Percentiles rank a stretch among this genome's conserved stretches.
Evolutionary conservation across 2,113 vertebrate genomes (phyloP).

Genomic region (Sciurus niger): DNA sequence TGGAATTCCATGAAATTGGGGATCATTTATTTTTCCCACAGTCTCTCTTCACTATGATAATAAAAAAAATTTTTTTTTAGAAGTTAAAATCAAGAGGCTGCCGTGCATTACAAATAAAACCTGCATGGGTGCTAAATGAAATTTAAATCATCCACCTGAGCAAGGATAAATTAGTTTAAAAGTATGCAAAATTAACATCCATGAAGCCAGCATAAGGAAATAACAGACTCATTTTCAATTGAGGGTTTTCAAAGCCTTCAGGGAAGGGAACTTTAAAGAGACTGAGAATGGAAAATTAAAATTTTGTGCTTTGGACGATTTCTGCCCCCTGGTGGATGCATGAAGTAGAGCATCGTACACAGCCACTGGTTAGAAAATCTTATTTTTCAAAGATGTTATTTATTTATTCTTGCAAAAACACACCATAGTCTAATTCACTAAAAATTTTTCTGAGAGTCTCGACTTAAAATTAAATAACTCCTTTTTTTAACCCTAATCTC

Average conservation of each 20-base stretch:
- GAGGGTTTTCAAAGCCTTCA: constrained; percentile 29
- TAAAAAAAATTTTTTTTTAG: neutral
- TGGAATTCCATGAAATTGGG: constrained; percentile 35
- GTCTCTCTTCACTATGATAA: neutral
- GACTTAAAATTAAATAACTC: neutral
- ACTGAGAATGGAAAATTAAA: neutral
- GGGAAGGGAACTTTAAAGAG: constrained; percentile 44
- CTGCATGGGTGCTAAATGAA: neutral
- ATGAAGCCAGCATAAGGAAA: constrained; percentile 7
- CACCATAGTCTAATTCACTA: neutral
- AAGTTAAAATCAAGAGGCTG: constrained; percentile 41
- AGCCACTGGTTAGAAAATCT: neutral
- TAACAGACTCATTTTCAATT: neutral
- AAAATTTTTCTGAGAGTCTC: constrained; percentile 28
- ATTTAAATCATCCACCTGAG: constrained; percentile 1
- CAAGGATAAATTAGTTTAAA: constrained; percentile 30
- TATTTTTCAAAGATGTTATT: constrained; percentile 7
- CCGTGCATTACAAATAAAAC: neutral
- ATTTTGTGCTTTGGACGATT: constrained; percentile 14
- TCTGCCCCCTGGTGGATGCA: constrained; percentile 88
- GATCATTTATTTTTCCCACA: constrained; percentile 52
- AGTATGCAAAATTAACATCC: constrained; percentile 56
- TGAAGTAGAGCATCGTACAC: neutral
- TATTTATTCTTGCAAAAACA: constrained; percentile 18
- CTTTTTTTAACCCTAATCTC: neutral